Percentiles rank a stretch among this genome's conserved stretches.
phyloP scores from a whole-genome alignment of 2,113 vertebrate species.

The Cromileptes altivelis region DNA sequence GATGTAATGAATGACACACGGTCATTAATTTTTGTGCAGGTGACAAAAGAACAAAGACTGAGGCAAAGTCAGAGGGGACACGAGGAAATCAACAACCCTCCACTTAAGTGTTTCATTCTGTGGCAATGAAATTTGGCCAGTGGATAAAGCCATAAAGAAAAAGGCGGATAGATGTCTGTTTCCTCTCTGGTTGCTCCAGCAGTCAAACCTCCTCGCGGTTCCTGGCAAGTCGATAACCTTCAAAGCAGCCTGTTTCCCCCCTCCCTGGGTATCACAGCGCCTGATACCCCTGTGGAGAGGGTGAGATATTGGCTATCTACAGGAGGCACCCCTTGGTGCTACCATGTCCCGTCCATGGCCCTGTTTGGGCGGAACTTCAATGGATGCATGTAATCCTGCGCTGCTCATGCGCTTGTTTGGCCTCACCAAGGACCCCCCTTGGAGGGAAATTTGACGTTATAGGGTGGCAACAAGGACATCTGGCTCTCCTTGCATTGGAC shows the following conservation, averaged over 20 bases:
- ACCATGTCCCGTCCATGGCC: conserved; percentile 44
- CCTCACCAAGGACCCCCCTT: conserved; percentile 30
- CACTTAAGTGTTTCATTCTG: neutral
- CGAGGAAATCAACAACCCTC: neutral
- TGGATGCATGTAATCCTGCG: conserved; percentile 59
- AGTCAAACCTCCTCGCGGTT: conserved; percentile 19
- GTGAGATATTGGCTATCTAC: conserved; percentile 37
- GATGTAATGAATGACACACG: neutral
- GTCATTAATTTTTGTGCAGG: conserved; percentile 16
- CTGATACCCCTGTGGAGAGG: conserved; percentile 23
- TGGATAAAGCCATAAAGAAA: conserved; percentile 13
- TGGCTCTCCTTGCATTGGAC: conserved; percentile 36
- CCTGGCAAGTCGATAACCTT: conserved; percentile 53
- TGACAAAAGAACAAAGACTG: conserved; percentile 12
- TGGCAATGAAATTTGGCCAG: conserved; percentile 5
- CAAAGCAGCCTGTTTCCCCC: conserved; percentile 40
- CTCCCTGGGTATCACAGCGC: conserved; percentile 30
- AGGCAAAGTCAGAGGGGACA: conserved; percentile 3
- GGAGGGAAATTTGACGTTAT: conserved; percentile 21
- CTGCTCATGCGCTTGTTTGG: conserved; percentile 37
- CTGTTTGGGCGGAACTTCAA: conserved; percentile 50
- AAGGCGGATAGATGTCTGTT: conserved; percentile 25
- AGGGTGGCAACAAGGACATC: conserved; percentile 44
- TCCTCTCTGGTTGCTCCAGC: conserved; percentile 19
- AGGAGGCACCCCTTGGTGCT: conserved; percentile 49